These are phyloP conservation scores for Anseranas semipalmata DNA, from an alignment of 2,113 vertebrate species.

Conservation along the genomic window DNA sequence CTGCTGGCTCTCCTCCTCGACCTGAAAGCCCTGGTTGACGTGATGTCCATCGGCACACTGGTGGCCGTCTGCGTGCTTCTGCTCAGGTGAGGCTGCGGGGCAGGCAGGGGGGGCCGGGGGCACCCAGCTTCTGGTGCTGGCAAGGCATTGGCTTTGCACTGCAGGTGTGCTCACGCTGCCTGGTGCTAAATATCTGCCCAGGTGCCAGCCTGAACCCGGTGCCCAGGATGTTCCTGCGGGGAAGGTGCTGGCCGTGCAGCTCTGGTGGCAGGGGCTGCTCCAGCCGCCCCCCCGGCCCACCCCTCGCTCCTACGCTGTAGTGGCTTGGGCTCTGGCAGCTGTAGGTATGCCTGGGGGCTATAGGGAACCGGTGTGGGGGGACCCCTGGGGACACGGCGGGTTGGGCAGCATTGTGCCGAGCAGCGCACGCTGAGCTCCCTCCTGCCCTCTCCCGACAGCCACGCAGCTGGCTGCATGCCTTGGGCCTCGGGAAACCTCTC, in stretches of 20 bases:
- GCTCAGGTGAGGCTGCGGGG: conserved; percentile 78
- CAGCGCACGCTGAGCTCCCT: background rate
- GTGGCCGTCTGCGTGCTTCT: conserved; percentile 88
- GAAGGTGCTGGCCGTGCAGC: background rate
- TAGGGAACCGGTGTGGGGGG: rapidly evolving
- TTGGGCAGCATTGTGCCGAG: background rate
- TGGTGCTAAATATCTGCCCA: background rate
- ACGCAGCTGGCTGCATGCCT: background rate
- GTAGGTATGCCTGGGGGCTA: background rate
- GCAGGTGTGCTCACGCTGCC: background rate
- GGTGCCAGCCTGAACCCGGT: conserved; percentile 70
- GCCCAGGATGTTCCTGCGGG: background rate
- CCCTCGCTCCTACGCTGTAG: conserved; percentile 66
- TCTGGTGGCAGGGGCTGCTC: conserved; percentile 47
- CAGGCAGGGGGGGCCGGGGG: background rate
- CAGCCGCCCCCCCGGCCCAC: conserved; percentile 65
- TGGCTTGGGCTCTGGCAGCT: conserved; percentile 58
- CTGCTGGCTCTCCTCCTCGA: conserved; percentile 87
- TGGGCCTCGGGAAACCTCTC: background rate
- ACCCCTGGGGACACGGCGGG: background rate
- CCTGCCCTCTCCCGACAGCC: background rate
- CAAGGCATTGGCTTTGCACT: background rate
- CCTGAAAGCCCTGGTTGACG: conserved; percentile 85
- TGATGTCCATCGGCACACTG: conserved; percentile 87
- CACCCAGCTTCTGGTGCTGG: background rate